Conservation (phyloP, 2,113 vertebrate species). For the Zapus hudsonius region DNA sequence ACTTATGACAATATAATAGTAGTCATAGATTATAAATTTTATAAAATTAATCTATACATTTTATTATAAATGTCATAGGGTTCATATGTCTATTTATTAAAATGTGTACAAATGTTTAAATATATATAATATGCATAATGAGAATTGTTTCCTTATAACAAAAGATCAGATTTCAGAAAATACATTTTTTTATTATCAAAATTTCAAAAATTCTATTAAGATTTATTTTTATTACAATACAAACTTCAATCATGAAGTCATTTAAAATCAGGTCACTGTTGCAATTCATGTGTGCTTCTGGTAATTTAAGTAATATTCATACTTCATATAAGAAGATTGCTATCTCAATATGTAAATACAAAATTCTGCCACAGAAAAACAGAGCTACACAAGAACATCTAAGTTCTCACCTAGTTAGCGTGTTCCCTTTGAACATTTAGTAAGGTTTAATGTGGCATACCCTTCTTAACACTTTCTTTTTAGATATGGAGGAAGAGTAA, state of each 20-base stretch:
- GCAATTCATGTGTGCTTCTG: neutral
- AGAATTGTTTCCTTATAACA: neutral
- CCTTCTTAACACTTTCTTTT: neutral
- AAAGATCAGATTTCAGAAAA: neutral
- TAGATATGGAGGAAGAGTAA: slow-evolving; percentile 19
- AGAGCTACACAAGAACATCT: neutral
- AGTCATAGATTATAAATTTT: neutral
- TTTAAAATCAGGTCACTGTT: neutral
- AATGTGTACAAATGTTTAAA: neutral
- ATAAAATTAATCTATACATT: neutral
- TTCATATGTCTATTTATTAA: neutral
- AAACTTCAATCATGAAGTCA: neutral
- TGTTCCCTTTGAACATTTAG: neutral
- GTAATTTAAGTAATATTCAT: slow-evolving; percentile 20
- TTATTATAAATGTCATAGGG: neutral
- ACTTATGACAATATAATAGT: neutral
- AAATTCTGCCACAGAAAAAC: slow-evolving; percentile 5
- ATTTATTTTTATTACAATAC: neutral
- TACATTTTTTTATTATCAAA: neutral
- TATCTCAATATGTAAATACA: slow-evolving; percentile 27
- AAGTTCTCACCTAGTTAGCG: neutral
- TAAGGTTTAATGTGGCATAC: neutral
- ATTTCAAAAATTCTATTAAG: neutral
- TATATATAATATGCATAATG: neutral
- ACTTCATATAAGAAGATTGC: neutral